These are phyloP conservation scores for Polydrusus tereticollis DNA, from an alignment of 2,888 invertebrate genomes.

Conservation along the genomic window DNA sequence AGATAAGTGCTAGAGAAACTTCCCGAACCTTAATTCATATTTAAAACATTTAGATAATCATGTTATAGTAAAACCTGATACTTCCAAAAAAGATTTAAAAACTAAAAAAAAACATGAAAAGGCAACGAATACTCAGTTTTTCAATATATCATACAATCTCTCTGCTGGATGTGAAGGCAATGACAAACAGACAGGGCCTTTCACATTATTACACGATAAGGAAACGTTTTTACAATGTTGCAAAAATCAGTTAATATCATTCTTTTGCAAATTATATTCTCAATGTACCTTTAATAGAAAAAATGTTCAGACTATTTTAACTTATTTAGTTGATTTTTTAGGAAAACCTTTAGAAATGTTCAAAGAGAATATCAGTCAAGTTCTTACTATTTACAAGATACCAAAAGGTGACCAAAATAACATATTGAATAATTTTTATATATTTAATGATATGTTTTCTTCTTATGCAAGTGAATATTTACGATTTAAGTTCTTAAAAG, in stretches of 20 bases:
- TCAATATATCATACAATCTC: background rate
- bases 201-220: background rate
- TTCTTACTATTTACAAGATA: background rate
- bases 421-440: background rate
- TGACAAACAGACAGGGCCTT: background rate
- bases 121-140: too few relatives aligned
- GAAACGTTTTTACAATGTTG: background rate
- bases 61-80: background rate
- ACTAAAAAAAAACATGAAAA: background rate
- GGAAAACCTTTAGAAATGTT: background rate
- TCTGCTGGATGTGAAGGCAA: background rate
- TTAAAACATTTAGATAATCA: background rate
- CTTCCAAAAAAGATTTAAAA: background rate
- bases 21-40: background rate
- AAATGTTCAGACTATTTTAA: background rate
- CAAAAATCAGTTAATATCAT: background rate
- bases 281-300: background rate
- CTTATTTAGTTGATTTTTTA: background rate
- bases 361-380: background rate
- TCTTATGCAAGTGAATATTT: background rate
- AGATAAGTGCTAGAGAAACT: background rate
- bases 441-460: background rate
- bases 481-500: background rate
- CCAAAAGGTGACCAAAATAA: background rate
- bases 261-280: background rate